These are phyloP conservation scores for Ambastaia sidthimunki DNA, from an alignment of 2,797 vertebrate species.

Conservation along the genomic window DNA sequence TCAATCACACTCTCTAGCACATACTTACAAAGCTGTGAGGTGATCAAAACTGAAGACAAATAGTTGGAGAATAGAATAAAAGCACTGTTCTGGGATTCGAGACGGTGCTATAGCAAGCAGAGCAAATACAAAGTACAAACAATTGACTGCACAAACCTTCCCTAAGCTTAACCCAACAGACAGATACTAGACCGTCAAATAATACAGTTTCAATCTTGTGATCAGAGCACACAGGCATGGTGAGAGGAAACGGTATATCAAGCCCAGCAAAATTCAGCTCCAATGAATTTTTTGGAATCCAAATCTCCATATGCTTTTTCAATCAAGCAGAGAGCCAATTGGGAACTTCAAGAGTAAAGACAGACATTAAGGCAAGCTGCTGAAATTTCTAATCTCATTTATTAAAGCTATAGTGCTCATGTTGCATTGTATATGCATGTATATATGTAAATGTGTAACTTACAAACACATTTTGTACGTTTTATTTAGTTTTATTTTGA, in stretches of 20 bases:
- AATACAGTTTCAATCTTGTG: constrained; percentile 44
- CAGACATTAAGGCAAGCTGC: constrained; percentile 1
- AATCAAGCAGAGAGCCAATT: constrained; percentile 51
- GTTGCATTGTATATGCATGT: too few species aligned
- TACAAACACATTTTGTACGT: too few species aligned
- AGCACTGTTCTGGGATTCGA: not conserved
- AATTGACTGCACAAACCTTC: not conserved
- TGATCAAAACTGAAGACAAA: not conserved
- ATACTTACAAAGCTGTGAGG: constrained; percentile 46
- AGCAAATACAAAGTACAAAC: not conserved
- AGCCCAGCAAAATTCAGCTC: constrained; percentile 35
- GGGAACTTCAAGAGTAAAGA: not conserved
- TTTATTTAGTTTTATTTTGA: too few species aligned
- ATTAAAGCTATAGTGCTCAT: not conserved
- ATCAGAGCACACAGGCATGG: constrained; percentile 57
- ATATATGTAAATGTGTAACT: too few species aligned
- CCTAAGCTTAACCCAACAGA: not conserved
- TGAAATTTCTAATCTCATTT: constrained; percentile 17
- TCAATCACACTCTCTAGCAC: constrained; percentile 18
- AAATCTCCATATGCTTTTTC: constrained; percentile 65
- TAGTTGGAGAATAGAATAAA: not conserved
- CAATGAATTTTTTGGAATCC: constrained; percentile 51
- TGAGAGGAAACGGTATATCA: constrained; percentile 66
- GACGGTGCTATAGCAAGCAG: not conserved
- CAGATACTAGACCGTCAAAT: not conserved